Evolutionary conservation across 2,797 vertebrate genomes (phyloP).

Genomic region (Anguilla anguilla): DNA sequence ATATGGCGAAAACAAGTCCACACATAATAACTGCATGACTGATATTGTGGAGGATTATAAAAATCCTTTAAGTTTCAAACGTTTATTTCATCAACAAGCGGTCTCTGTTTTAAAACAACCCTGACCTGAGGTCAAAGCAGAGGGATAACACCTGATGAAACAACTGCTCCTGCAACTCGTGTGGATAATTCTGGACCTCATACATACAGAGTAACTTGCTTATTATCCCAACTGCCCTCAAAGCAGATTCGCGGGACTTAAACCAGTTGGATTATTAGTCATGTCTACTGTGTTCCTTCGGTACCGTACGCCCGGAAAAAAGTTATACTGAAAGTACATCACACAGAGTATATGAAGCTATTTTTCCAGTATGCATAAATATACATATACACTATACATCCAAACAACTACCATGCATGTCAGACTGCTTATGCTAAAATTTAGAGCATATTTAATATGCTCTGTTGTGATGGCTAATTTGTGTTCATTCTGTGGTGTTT

Average conservation of each 20-base stretch:
- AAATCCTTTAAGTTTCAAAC: not conserved
- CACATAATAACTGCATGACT: not conserved
- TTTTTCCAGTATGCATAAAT: not conserved
- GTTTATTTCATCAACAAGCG: not conserved
- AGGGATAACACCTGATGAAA: not conserved
- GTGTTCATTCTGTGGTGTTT: not conserved
- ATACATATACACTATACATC: not conserved
- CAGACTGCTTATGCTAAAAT: not conserved
- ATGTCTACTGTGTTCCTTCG: not conserved
- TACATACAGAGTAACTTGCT: not conserved
- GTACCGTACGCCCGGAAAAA: not conserved
- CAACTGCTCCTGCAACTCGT: not conserved
- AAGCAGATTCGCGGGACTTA: not conserved
- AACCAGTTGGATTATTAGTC: not conserved
- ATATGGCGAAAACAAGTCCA: not conserved
- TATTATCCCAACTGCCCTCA: not conserved
- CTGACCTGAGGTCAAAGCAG: not conserved
- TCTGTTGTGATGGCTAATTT: not conserved
- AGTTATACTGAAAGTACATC: not conserved
- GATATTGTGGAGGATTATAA: not conserved
- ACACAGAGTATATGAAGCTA: no score
- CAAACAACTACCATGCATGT: not conserved
- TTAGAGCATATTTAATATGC: no score
- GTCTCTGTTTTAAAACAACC: not conserved
- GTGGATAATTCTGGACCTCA: not conserved